Base-by-base conservation (phyloP, 2,888 invertebrate species). In the Crepidodera aurea region DNA sequence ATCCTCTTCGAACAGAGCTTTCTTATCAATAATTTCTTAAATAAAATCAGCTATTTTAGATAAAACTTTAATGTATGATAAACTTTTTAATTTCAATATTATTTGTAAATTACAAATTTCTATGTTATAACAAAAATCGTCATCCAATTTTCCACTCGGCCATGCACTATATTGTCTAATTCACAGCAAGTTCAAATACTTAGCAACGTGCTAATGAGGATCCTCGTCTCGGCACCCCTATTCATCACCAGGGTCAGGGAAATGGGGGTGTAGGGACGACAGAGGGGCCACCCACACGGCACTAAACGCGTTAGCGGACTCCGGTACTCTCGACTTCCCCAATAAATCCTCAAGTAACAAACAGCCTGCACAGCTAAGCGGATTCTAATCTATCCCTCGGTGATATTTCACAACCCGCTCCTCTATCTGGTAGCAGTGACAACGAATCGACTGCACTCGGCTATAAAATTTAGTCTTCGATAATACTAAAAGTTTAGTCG, bases 301-400 rank as follows among this genome's bases (percentile, higher is more conserved):
- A 76, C 75, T 78, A 78, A 78, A 78, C 78, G 78, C 76, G 78
- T 79, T 77, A 78, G 78, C 79, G 74, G 63, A 75, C 71, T 60
- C 46, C 42, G 74, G 72, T 71, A 72, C 75, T 71, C 74, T 70
- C 70, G 68, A 67, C 70, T 74, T 74, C 75, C 77, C 77, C 74
- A 73, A 78, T 78, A 78, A 78, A 78, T 78, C 77, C 75, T 73
- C 64, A 69, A 75, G 76, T 76, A 78, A 79, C 78, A 79, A 79
- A 79, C 78, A 77, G 76, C 77, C 77, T 65, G 65, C 74, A 73
- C 70, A 73, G 75, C 76, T 77, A 78, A 78, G 78, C 77, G 79
- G 78, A 78, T 77, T 78, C 77, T 79, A 79, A 80, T 80, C 79
- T 79, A 78, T 76, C 78, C 77, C 77, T 73, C 73, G 79, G 79